Percentiles rank a stretch among this genome's conserved stretches.
Evolutionary conservation across 2,888 invertebrate species (phyloP).

Genomic region (Zele albiditarsus): DNA sequence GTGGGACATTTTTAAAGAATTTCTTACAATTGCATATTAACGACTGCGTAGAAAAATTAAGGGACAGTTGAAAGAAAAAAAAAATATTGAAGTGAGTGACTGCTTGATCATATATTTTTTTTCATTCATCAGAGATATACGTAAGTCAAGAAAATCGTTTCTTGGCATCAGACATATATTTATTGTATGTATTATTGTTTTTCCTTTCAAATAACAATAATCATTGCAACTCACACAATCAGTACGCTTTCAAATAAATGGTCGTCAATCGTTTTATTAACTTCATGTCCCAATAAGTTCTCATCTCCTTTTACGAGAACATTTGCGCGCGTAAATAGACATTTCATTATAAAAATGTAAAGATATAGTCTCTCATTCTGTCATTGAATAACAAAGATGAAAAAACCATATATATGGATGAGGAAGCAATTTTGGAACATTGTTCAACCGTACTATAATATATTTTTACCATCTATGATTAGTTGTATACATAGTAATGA

Average conservation of each 20-base stretch:
- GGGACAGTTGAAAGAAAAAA: conserved; percentile 44
- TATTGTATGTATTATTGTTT: conserved; percentile 12
- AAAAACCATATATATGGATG: conserved; percentile 10
- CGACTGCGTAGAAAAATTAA: conserved; percentile 54
- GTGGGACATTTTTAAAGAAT: conserved; percentile 71
- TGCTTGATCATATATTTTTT: conserved; percentile 62
- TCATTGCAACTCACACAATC: conserved; percentile 46
- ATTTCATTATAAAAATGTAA: conserved; percentile 28
- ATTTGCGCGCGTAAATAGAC: conserved; percentile 14
- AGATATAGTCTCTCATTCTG: conserved; percentile 35
- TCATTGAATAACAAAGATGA: conserved; percentile 33
- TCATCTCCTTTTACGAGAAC: conserved; percentile 37
- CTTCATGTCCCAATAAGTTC: conserved; percentile 46
- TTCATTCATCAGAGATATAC: conserved; percentile 34
- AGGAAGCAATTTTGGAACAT: conserved; percentile 43
- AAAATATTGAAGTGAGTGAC: conserved; percentile 50
- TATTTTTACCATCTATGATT: conserved; percentile 63
- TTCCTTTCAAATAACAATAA: conserved; percentile 9
- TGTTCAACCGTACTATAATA: conserved; percentile 58
- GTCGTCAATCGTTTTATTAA: conserved; percentile 51
- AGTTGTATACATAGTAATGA: conserved; percentile 62
- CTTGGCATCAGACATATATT: conserved; percentile 23
- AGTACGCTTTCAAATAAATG: conserved; percentile 44
- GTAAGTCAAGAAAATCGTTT: conserved; percentile 26
- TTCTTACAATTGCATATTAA: conserved; percentile 72